phyloP scores from a whole-genome alignment of 2,113 vertebrate genomes.

The Pelecanus crispus region DNA sequence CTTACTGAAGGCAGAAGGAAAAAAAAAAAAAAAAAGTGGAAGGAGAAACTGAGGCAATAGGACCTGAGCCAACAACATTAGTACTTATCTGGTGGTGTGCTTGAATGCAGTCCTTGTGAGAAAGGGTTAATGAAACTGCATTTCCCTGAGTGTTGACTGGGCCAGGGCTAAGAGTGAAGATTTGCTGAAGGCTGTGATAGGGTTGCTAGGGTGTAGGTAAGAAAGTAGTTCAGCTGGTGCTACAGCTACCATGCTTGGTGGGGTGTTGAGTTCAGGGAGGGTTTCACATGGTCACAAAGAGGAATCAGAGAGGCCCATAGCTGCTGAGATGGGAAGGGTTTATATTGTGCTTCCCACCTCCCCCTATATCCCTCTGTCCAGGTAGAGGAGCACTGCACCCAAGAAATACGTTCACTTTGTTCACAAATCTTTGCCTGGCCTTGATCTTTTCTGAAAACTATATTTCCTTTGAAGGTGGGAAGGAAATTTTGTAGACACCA shows the following conservation, averaged over 20 bases:
- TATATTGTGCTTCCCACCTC: background rate
- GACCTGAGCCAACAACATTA: background rate
- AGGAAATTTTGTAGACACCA: background rate
- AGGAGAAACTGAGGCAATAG: slow-evolving; percentile 11
- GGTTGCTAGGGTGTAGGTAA: background rate
- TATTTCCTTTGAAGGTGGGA: background rate
- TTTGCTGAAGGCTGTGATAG: background rate
- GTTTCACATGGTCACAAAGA: fast-evolving
- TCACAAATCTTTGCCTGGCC: background rate
- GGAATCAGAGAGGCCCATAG: background rate
- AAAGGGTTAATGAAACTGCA: background rate
- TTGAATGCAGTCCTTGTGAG: background rate
- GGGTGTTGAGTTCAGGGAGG: background rate
- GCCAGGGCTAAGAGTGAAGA: background rate
- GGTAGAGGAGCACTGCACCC: background rate
- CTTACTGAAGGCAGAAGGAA: background rate
- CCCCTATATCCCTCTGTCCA: background rate
- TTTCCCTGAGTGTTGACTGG: background rate
- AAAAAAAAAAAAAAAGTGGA: background rate
- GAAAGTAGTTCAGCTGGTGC: background rate
- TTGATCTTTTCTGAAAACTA: background rate
- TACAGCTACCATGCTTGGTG: background rate
- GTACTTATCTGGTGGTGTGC: background rate
- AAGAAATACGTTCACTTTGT: background rate
- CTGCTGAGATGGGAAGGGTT: background rate